Evolutionary conservation across 2,888 invertebrate genomes (phyloP), one percentile per base, ranked within the genome.

Genomic region (Eupithecia centaureata): DNA sequence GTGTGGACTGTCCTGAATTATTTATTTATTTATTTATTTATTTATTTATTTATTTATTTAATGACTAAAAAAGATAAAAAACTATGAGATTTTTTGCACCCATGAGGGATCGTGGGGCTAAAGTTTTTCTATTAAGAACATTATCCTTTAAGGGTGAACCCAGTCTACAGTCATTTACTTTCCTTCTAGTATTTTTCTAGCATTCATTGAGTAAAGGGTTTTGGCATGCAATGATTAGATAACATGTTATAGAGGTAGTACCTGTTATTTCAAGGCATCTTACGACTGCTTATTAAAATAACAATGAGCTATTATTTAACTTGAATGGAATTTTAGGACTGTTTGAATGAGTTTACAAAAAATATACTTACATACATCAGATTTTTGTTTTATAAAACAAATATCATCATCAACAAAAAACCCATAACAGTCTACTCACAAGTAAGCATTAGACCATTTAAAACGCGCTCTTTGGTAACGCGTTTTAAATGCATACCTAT

Each of bases 181-280:
- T 7, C 15, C 35, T 35, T 15, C 15, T 1, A 35, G 35, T 35
- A 8, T 35, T 35, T 35, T 2, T 42, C 42, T 42, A 22, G 18
- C 18, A 42, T 42, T 42, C 42, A 42, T 42, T 22, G 18, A 3
- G 2, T 22, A 18, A 42, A 42, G 18, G 42, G 18, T 42, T 22
- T 42, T 10, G 22, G 18, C 18, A 42, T 42, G 18, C 10, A 42
- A 22, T 42, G 18, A 42, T 10, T 42, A 10, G 18, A 10, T 10
- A 18, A 18, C 18, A 2, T 42, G 42, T 42, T n/a, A 10, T 22
- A 22, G 18, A 42, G n/a, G n/a, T n/a, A n/a, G n/a, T n/a, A 22
- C 42, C 10, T 47, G 47, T 47, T 47, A 47, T 22, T 42, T 47
- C 22, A 47, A 47, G 47, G 22, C 47, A 47, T 22, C 47, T 47